Conservation (phyloP, 2,797 vertebrate species). For the Leuciscus waleckii region DNA sequence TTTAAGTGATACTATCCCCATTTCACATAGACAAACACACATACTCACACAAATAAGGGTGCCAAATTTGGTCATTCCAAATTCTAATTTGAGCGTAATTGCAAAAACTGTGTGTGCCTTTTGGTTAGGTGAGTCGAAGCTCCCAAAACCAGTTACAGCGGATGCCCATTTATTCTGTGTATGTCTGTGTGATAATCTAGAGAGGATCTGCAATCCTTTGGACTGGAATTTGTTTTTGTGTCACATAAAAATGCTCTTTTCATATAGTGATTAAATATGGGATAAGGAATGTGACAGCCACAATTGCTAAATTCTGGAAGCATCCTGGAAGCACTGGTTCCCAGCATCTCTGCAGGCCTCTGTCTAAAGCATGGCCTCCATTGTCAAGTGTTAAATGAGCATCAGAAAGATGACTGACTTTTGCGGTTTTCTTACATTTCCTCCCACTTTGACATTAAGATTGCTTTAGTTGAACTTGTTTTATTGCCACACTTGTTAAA, state of each 20-base stretch:
- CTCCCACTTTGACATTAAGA: background rate
- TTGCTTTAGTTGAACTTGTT: background rate
- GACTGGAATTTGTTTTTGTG: background rate
- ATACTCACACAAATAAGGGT: background rate
- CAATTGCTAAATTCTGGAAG: background rate
- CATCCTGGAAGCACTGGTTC: background rate
- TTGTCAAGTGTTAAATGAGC: too few species aligned
- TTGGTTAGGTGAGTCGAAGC: background rate
- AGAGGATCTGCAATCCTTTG: too few species aligned
- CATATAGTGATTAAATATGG: background rate
- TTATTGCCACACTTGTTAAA: background rate
- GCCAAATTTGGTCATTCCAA: background rate
- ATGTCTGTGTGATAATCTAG: background rate
- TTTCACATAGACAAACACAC: background rate
- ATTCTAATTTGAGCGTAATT: background rate
- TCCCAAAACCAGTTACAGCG: background rate
- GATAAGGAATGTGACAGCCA: background rate
- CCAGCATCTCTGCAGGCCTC: background rate
- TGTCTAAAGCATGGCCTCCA: too few species aligned
- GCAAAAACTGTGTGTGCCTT: background rate
- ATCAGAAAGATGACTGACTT: too few species aligned
- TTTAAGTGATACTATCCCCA: constrained; percentile 1
- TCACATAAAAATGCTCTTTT: background rate
- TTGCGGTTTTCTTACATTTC: background rate
- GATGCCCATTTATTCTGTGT: background rate